Conservation (phyloP, 1,140 invertebrate genomes). For the Odontomachus brunneus region DNA sequence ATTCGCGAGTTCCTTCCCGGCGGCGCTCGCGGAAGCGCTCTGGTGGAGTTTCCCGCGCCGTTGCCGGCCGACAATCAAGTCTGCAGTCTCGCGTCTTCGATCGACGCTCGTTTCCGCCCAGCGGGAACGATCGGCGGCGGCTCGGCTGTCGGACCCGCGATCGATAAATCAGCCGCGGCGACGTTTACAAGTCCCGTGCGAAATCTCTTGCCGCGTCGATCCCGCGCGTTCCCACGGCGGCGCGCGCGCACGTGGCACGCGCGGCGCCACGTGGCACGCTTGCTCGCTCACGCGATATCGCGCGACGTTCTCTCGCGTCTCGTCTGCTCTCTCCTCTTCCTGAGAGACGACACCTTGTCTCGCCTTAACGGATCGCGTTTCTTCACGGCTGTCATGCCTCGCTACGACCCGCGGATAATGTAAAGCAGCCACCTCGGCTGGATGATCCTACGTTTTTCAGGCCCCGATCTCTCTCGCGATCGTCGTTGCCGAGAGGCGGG, state of each 20-base stretch:
- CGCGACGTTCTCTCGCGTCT: conserved; percentile 15
- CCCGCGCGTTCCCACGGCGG: conserved; percentile 6
- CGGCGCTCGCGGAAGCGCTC: too few species aligned
- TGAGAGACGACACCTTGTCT: conserved; percentile 68
- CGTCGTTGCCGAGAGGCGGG: background rate
- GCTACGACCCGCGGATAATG: conserved; percentile 63
- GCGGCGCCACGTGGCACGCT: conserved; percentile 55
- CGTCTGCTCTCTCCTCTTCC: conserved; percentile 51
- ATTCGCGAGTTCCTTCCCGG: too few species aligned
- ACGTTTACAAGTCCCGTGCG: conserved; percentile 38
- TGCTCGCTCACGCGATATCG: conserved; percentile 60
- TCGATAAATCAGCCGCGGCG: conserved; percentile 52
- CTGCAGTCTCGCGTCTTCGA: background rate
- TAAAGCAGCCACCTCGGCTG: conserved; percentile 54
- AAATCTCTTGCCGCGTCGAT: conserved; percentile 24
- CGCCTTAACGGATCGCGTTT: conserved; percentile 73
- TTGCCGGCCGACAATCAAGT: too few species aligned
- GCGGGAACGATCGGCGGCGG: conserved; percentile 23
- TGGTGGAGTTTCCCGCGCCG: background rate
- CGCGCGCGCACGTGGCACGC: conserved; percentile 51
- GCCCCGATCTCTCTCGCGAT: conserved; percentile 23
- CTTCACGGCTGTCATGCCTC: conserved; percentile 72
- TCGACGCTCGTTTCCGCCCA: background rate
- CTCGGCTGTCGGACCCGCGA: conserved; percentile 13
- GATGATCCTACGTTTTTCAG: conserved; percentile 60